A percentile compares a stretch with the other conserved stretches of the same genome.
These are phyloP conservation scores for Copidosoma aretas DNA, from an alignment of 2,888 invertebrate species.

Conservation along the genomic window DNA sequence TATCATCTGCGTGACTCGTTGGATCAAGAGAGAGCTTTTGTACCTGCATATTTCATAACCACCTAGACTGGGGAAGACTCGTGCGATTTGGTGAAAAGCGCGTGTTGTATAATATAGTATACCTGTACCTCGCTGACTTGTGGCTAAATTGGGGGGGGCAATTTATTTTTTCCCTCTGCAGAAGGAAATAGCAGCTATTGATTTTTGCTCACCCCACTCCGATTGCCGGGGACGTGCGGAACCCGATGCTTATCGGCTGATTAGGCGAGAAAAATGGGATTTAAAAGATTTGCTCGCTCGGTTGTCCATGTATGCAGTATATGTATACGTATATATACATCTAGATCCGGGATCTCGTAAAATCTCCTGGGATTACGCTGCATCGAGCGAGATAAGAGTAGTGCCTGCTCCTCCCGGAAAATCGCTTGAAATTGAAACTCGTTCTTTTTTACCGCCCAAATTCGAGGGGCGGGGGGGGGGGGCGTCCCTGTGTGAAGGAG, in stretches of 20 bases:
- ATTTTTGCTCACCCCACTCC: not conserved
- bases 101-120: too few relatives aligned
- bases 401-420: not conserved
- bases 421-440: slow-evolving; percentile 11
- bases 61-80: too few relatives aligned
- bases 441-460: not conserved
- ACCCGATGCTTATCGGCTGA: slow-evolving; percentile 28
- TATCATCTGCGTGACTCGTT: too few relatives aligned
- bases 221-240: not conserved
- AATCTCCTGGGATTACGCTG: slow-evolving; percentile 6
- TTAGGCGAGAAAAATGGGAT: slow-evolving; percentile 23
- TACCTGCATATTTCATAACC: too few relatives aligned
- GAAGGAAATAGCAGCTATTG: slow-evolving; percentile 2
- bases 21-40: too few relatives aligned
- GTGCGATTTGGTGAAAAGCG: too few relatives aligned
- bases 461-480: too few relatives aligned
- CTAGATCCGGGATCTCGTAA: slow-evolving; percentile 1
- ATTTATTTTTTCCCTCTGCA: not conserved
- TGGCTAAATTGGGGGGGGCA: not conserved
- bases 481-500: too few relatives aligned
- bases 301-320: not conserved
- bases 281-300: not conserved
- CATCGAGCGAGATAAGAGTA: slow-evolving; percentile 1
- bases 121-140: not conserved
- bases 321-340: too few relatives aligned